Conservation (phyloP, 2,797 vertebrate genomes). For the Chrosomus eos region DNA sequence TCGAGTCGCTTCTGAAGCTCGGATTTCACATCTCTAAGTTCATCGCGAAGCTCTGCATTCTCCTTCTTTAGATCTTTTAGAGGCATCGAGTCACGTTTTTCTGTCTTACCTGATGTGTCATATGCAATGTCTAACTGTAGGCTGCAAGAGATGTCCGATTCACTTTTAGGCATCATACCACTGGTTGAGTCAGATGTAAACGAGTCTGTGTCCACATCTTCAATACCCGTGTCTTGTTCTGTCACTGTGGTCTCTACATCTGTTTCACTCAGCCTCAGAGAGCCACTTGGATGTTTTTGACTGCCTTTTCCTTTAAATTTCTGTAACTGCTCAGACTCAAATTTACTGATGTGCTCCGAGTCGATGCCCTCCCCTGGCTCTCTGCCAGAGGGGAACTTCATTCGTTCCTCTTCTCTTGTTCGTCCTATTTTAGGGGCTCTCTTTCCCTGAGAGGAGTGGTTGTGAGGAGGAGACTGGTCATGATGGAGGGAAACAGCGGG, state of each 20-base stretch:
- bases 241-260: slow-evolving; percentile 46
- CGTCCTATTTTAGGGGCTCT: slow-evolving; percentile 56
- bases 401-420: slow-evolving; percentile 51
- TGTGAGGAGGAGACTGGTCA: slow-evolving; percentile 52
- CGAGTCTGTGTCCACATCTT: slow-evolving; percentile 54
- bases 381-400: slow-evolving; percentile 72
- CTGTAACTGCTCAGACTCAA: slow-evolving; percentile 56
- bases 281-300: slow-evolving; percentile 28
- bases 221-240: slow-evolving; percentile 55
- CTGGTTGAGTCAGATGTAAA: slow-evolving; percentile 49
- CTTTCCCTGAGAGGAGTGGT: slow-evolving; percentile 60
- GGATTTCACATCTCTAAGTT: slow-evolving; percentile 72
- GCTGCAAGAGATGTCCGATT: slow-evolving; percentile 19
- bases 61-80: slow-evolving; percentile 69
- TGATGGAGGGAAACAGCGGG: slow-evolving; percentile 55
- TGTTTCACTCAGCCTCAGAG: slow-evolving; percentile 40
- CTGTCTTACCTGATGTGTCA: slow-evolving; percentile 23
- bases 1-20: slow-evolving; percentile 78
- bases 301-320: slow-evolving; percentile 47
- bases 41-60: slow-evolving; percentile 72
- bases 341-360: slow-evolving; percentile 71
- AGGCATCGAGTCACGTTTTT: slow-evolving; percentile 32
- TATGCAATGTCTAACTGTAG: neutral
- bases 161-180: slow-evolving; percentile 26
- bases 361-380: slow-evolving; percentile 83